Evolutionary conservation across 2,888 invertebrate species (phyloP), one percentile per base, ranked within the genome.

Genomic region (Eupithecia dodoneata): DNA sequence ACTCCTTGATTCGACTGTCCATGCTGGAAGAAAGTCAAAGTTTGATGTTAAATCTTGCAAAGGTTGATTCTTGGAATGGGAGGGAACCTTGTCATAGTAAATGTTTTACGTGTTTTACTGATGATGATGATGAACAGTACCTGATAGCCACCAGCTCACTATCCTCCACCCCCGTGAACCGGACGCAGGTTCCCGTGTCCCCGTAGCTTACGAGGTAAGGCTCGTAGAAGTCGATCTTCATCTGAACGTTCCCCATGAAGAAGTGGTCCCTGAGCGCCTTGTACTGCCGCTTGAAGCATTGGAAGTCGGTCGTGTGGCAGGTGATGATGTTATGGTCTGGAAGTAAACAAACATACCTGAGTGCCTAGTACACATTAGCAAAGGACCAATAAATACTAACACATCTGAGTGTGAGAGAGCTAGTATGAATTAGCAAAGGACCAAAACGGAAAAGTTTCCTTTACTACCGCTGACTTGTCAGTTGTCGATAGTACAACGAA

Each of bases 251-350:
- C 18, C 91, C 91, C 4, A 88, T 77, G 3, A 92, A 75, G 0
- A 89, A 84, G 55, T 86, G 79, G 83, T 91, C 89, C 9, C 90
- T 79, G 1, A 92, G 83, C 1, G 85, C 79, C 3, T 73, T 77
- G 85, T 88, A 92, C 80, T 92, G 92, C 0, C 85, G 86, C 82
- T 87, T 87, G 86, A 92, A 92, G 84, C 92, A 92, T 4, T 83
- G 82, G 81, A 87, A 90, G 86, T 92, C 91, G 0, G 89, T 91
- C 0, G 87, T 86, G 80, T 87, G 91, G 76, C 92, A 92, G 3
- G 87, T 71, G 63, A 92, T 88, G 65, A 91, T 82, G 84, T 84
- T 86, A 41, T 85, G 86, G 15, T 87, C 91, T 91, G 88, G 7
- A 85, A 67, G 30, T 44, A 55, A 55, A 59, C 55, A 55, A 55